phyloP scores from a whole-genome alignment of 2,113 vertebrate genomes.

The Nerophis ophidion region DNA sequence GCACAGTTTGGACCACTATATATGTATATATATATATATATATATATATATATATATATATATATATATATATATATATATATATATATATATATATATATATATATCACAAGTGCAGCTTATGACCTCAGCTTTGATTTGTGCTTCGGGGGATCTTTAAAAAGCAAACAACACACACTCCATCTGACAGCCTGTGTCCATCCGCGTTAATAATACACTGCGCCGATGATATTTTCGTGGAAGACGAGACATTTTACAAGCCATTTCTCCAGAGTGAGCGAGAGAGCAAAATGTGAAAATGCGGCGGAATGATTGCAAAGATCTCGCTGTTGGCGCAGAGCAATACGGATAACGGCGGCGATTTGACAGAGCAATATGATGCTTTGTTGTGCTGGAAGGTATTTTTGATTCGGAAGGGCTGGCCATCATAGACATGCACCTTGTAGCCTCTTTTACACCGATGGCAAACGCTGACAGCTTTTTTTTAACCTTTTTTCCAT shows the following conservation, averaged over 20 bases:
- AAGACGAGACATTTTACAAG: conserved; percentile 5
- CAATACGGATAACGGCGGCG: conserved; percentile 1
- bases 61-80: not conserved
- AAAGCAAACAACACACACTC: conserved; percentile 2
- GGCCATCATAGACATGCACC: too few species aligned
- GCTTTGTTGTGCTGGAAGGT: conserved; percentile 1
- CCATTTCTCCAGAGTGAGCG: conserved; percentile 2
- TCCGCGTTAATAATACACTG: conserved; percentile 8
- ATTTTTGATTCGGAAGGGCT: not conserved
- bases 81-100: not conserved
- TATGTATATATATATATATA: not conserved
- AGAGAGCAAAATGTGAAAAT: conserved; percentile 6
- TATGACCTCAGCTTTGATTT: conserved; percentile 12
- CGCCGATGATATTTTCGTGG: conserved; percentile 4
- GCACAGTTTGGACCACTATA: not conserved
- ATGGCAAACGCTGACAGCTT: too few species aligned
- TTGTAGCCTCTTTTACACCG: too few species aligned
- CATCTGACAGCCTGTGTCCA: not conserved
- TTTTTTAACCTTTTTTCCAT: too few species aligned
- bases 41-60: not conserved
- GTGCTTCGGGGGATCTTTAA: conserved; percentile 11
- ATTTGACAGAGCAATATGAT: not conserved
- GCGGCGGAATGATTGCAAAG: conserved; percentile 8
- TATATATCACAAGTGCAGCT: not conserved
- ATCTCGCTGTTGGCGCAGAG: conserved; percentile 4